Conservation (phyloP, 2,113 vertebrate genomes). For the Pampusana beccarii region DNA sequence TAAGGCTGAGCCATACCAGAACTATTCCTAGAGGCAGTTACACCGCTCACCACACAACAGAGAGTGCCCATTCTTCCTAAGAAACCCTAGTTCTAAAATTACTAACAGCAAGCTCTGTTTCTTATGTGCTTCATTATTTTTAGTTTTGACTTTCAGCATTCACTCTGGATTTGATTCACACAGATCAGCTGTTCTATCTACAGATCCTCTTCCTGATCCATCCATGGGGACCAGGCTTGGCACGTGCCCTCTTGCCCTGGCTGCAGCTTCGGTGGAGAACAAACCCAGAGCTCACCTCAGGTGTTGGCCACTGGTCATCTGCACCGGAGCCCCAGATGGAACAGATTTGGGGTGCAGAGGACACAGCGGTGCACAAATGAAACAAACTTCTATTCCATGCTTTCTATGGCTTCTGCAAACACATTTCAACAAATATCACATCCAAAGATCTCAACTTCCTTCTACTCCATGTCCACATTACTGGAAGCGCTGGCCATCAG, state of each 20-base stretch:
- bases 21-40: not conserved
- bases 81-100: not conserved
- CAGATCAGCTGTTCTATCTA: not conserved
- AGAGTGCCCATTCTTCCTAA: not conserved
- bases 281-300: not conserved
- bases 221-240: not conserved
- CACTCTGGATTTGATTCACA: not conserved
- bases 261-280: not conserved
- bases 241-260: not conserved
- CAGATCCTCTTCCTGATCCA: not conserved
- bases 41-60: accelerated
- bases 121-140: not conserved
- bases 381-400: not conserved
- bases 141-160: not conserved
- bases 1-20: not conserved
- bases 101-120: not conserved
- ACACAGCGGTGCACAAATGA: not conserved
- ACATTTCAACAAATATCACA: not conserved
- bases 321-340: accelerated
- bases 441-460: not conserved
- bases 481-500: not conserved
- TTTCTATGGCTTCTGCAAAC: not conserved
- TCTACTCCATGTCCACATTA: not conserved
- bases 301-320: not conserved
- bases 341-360: not conserved